Conservation (phyloP, 2,113 vertebrate species). For the Ochotona princeps region DNA sequence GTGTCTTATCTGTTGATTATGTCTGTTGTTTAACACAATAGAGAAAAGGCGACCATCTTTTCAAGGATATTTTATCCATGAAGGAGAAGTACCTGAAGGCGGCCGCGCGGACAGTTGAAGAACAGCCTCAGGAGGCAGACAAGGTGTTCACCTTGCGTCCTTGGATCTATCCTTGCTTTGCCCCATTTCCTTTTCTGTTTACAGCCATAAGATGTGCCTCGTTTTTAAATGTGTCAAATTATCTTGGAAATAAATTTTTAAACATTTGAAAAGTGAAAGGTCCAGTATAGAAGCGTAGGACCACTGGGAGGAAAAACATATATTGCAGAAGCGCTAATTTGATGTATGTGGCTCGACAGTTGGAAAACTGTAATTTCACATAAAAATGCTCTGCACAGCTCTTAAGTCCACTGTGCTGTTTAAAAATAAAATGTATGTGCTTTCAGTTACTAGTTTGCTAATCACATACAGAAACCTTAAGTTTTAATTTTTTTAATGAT, state of each 20-base stretch:
- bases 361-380: constrained; percentile 49
- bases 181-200: constrained; percentile 47
- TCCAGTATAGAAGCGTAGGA: neutral
- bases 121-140: constrained; percentile 80
- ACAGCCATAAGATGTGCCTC: constrained; percentile 56
- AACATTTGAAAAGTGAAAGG: constrained; percentile 36
- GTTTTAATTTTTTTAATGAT: constrained; percentile 11
- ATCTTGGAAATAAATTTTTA: constrained; percentile 27
- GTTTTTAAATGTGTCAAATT: neutral
- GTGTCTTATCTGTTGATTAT: constrained; percentile 85
- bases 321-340: neutral
- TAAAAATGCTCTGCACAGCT: neutral
- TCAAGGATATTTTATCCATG: constrained; percentile 82
- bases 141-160: constrained; percentile 86
- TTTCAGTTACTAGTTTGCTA: neutral
- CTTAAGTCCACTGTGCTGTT: neutral
- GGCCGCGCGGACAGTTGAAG: constrained; percentile 79
- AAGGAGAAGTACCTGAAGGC: constrained; percentile 83
- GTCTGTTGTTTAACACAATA: constrained; percentile 83
- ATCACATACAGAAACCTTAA: constrained; percentile 26
- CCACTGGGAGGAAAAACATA: neutral
- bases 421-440: neutral
- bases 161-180: constrained; percentile 70
- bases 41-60: constrained; percentile 86
- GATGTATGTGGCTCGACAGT: constrained; percentile 10